Base-by-base conservation (phyloP, 2,888 invertebrate genomes). In the Scrobipalpa costella region DNA sequence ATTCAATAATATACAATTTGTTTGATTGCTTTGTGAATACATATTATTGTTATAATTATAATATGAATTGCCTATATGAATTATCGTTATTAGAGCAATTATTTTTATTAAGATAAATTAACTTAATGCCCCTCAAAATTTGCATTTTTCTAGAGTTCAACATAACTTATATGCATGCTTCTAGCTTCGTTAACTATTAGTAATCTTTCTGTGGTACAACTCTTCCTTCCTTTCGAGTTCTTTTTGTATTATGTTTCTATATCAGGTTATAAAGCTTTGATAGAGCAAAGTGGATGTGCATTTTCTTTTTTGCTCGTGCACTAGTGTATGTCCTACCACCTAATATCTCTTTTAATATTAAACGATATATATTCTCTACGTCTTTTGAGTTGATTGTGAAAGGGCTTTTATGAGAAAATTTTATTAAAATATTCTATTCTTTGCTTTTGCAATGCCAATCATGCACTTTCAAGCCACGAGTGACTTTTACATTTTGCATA, bases 1-100 rank as follows among this genome's bases (percentile, higher is more conserved):
- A 52, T 61, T 52, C 61, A 55, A 52, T 61, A 52, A 40, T 61
- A 61, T 27, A 55, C 61, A 60, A 60, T 60, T 60, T 60, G 40
- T 60, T 49, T 60, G 49, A 60, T 60, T 60, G 60, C 60, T 34
- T 27, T 44, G 59, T 55, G 55, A 55, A 55, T 55, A 55, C 55
- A 55, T 55, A 55, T 59, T 59, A 59, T 27, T 21, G 27, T 40
- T 55, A n/a, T 58, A n/a, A 57, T 36, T 34, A 21, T 7, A 11
- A 52, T 52, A 27, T 27, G 27, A 27, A 27, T 27, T 27, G 27
- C 27, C 27, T 27, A 27, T 27, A 27, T 27, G 5, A 27, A 27
- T 27, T 3, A 27, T 27, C 5, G 27, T 5, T 27, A 5, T 27
- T 27, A 3, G 2, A 27, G 27, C 27, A 27, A 27, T 3, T 27